These are phyloP conservation scores for Drosophila oshimai DNA, from an alignment of 1,140 invertebrate genomes.

Conservation along the genomic window DNA sequence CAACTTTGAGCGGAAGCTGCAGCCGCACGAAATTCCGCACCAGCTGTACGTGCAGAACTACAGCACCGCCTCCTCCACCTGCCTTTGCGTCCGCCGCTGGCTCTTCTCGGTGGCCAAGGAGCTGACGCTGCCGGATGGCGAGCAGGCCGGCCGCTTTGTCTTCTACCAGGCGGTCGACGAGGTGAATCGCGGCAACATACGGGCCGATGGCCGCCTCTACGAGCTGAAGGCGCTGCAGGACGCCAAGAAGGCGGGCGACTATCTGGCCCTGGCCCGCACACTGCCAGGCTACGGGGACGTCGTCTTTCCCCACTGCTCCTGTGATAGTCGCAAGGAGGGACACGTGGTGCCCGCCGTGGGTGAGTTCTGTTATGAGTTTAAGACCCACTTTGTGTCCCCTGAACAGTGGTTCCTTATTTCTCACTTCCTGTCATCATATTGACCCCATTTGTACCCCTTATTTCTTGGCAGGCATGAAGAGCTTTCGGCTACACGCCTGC, in stretches of 20 bases:
- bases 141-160: conserved; percentile 88
- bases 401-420: not conserved
- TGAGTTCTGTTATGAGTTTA: conserved; percentile 30
- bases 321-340: conserved; percentile 95
- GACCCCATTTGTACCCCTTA: not conserved
- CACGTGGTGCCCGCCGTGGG: conserved; percentile 93
- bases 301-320: conserved; percentile 97
- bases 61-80: conserved; percentile 98
- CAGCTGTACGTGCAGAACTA: conserved; percentile 99
- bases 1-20: conserved; percentile 97
- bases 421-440: too few relatives aligned
- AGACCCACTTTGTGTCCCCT: too few relatives aligned
- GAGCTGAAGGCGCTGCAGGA: conserved; percentile 98
- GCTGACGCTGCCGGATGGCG: conserved; percentile 86
- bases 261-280: conserved; percentile 92
- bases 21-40: conserved; percentile 97
- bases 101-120: conserved; percentile 92
- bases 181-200: conserved; percentile 95
- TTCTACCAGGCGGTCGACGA: conserved; percentile 96
- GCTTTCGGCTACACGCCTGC: conserved; percentile 94
- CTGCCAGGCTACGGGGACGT: conserved; percentile 96
- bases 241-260: conserved; percentile 93
- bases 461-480: conserved; percentile 83
- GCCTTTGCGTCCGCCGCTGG: conserved; percentile 97
- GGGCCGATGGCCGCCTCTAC: conserved; percentile 94